These are phyloP conservation scores for Caenorhabditis sp. DNA, from an alignment of 2,888 invertebrate genomes.

Conservation along the genomic window DNA sequence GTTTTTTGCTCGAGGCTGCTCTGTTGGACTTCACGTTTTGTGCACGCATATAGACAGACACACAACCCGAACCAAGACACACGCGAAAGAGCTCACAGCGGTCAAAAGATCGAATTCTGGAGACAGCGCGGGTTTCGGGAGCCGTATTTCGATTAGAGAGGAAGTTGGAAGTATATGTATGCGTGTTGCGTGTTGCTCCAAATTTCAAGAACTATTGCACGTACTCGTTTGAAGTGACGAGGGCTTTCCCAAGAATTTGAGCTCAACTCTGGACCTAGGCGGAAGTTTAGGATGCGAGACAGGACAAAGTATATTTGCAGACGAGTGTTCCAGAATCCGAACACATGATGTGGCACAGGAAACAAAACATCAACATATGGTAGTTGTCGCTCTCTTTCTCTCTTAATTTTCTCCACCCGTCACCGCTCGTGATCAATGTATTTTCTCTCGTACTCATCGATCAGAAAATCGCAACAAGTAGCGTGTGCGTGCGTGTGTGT, in stretches of 20 bases:
- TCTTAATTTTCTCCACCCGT: slow-evolving; percentile 7
- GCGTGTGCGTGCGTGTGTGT: slow-evolving; percentile 25
- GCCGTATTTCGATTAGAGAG: slow-evolving; percentile 46
- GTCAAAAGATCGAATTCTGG: slow-evolving; percentile 60
- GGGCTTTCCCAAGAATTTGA: slow-evolving; percentile 48
- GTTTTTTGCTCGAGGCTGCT: slow-evolving; percentile 48
- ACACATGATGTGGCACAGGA: slow-evolving; percentile 33
- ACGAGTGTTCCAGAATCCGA: slow-evolving; percentile 28
- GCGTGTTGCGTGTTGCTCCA: slow-evolving; percentile 53
- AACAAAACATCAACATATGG: slow-evolving; percentile 32
- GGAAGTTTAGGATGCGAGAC: background rate
- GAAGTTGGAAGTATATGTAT: slow-evolving; percentile 51
- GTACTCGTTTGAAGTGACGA: slow-evolving; percentile 50
- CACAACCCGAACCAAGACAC: slow-evolving; percentile 38
- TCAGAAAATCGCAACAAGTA: slow-evolving; percentile 60
- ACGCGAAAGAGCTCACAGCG: slow-evolving; percentile 35
- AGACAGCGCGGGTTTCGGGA: slow-evolving; percentile 36
- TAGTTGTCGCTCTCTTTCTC: too few species aligned
- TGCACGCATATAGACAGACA: slow-evolving; percentile 29
- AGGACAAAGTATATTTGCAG: slow-evolving; percentile 41
- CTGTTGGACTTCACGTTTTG: slow-evolving; percentile 26
- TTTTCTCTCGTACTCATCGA: slow-evolving; percentile 59
- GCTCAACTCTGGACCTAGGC: slow-evolving; percentile 29
- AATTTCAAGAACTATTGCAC: slow-evolving; percentile 46
- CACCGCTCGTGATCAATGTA: slow-evolving; percentile 54